Percentiles rank a stretch among this genome's conserved stretches.
phyloP scores from a whole-genome alignment of 2,888 invertebrate species.

The Lithophane leautieri region DNA sequence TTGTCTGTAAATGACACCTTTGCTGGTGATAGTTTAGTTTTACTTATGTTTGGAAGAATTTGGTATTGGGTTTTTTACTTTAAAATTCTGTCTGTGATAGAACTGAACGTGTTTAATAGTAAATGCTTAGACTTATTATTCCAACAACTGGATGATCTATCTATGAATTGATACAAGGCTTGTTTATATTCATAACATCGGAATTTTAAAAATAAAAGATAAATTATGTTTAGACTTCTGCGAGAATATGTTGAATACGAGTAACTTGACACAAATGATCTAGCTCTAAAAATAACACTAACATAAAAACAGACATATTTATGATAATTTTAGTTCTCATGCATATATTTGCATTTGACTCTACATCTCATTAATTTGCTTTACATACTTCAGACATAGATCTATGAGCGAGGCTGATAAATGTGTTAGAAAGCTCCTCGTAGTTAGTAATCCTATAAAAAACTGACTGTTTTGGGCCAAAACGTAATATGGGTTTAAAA shows the following conservation, averaged over 20 bases:
- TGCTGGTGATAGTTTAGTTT: background rate
- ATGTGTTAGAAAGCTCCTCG: background rate
- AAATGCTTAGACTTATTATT: background rate
- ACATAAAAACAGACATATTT: slow-evolving; percentile 20
- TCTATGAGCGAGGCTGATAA: background rate
- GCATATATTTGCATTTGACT: slow-evolving; percentile 36
- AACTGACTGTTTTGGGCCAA: background rate
- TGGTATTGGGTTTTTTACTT: background rate
- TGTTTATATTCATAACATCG: background rate
- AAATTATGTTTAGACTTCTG: slow-evolving; percentile 25
- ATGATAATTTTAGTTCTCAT: slow-evolving; percentile 41
- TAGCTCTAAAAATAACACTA: slow-evolving; percentile 24
- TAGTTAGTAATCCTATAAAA: background rate
- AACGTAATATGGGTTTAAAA: background rate
- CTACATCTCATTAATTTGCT: slow-evolving; percentile 24
- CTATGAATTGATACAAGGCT: background rate
- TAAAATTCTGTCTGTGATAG: background rate
- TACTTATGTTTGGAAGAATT: background rate
- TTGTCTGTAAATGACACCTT: slow-evolving; percentile 1
- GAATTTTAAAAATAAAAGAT: slow-evolving; percentile 11
- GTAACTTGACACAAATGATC: slow-evolving; percentile 19
- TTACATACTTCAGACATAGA: background rate
- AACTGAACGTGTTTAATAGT: background rate
- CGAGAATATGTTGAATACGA: slow-evolving; percentile 27
- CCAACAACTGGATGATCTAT: background rate